Base-by-base conservation (phyloP, 2,888 invertebrate genomes). In the Ethmia dodecea region DNA sequence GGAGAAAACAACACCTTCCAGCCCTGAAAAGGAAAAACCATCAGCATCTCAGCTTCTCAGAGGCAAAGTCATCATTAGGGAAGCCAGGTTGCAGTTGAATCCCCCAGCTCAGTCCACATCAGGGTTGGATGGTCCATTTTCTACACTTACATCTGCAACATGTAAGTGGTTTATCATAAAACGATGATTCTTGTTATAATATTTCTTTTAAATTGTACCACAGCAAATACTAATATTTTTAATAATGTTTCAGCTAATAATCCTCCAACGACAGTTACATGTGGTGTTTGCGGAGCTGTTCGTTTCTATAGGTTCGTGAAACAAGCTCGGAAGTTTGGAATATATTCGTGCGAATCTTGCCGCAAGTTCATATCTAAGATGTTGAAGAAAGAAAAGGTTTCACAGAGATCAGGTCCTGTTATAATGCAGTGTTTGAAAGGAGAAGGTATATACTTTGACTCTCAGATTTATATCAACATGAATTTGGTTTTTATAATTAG, bases 321-420 rank as follows among this genome's bases (percentile, higher is more conserved):
- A 57, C 93, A 94, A 77, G 92, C 94, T 13, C 88, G 93, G 40
- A 95, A 94, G 66, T 94, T 94, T 68, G 95, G 95, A 16, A 92
- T 94, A 42, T 91, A 92, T 60, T 93, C 94, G 48, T 96, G 96
- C 71, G 94, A 94, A 64, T 91, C 93, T 5, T 96, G 96, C 70
- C 88, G 94, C 31, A 94, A 94, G 69, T 96, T 96, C 71, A 94
- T 95, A 58, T 91, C 93, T 11, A 93, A 94, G 67, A 91, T 93
- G 88, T 89, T 93, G 43, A 93, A 92, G 69, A 89, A 90, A 38
- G 89, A 89, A 53, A 88, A 89, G 44, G 79, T 88, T 57, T 86
- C 88, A 20, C 89, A 89, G 55, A 86, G 84, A 56, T 78, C 78
- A 49, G 79, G 84, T 27, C 81, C 87, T 38, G 76, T 88, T 26